Percentiles rank a stretch among this genome's conserved stretches.
Conservation (phyloP, 2,113 vertebrate species). For the Dunckerocampus dactyliophorus region DNA sequence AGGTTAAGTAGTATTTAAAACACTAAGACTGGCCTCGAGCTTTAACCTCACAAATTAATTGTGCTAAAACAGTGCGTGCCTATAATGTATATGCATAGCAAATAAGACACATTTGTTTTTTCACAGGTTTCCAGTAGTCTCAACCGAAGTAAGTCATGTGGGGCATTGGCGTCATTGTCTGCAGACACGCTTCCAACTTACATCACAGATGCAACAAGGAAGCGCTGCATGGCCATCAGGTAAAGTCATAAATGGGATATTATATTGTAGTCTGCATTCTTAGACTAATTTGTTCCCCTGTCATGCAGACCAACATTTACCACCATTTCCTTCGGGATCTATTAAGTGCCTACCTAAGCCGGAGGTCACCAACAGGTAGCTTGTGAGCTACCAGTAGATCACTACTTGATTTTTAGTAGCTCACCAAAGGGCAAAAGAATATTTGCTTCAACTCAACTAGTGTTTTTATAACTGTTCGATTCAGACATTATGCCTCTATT, state of each 20-base stretch:
- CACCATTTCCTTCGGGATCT: background rate
- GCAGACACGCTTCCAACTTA: constrained; percentile 84
- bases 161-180: constrained; percentile 80
- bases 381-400: no score
- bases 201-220: constrained; percentile 86
- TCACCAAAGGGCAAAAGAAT: no score
- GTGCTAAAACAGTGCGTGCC: no score
- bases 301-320: background rate
- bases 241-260: constrained; percentile 42
- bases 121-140: constrained; percentile 62
- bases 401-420: no score
- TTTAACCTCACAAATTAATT: no score
- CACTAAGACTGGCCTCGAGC: no score
- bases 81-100: no score
- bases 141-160: constrained; percentile 76
- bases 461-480: no score
- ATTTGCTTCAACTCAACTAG: no score
- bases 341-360: background rate
- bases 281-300: background rate
- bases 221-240: constrained; percentile 82
- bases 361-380: no score
- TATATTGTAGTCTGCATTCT: background rate
- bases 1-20: no score
- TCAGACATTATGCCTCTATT: no score
- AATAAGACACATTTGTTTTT: constrained; percentile 10